Base-by-base conservation (phyloP, 1,140 invertebrate species). In the Trichomalopsis sarcophagae region DNA sequence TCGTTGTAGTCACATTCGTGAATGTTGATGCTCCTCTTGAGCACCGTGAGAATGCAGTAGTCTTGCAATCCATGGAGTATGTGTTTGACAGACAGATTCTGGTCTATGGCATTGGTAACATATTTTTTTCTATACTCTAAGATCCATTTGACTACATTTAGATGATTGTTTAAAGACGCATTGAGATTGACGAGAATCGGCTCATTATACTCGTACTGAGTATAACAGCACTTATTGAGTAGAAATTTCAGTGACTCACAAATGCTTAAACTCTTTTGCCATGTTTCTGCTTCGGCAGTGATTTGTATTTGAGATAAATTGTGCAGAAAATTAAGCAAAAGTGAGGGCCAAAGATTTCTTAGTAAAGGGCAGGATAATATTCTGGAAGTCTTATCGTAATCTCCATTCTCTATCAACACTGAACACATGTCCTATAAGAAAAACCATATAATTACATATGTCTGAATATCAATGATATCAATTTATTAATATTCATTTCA, bases 11-110 rank as follows among this genome's bases (percentile, higher is more conserved):
- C 47, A 50, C 87, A 88, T 50, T 91, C 88, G 13, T 92, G 88
- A 76, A 92, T 87, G 86, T 92, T 79, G 10, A 89, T 88, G 17
- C 85, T 88, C 14, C 86, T 87, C 79, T 90, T 91, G 23, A 92
- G 74, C 50, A 90, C 87, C 0, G 79, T 87, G 0, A 92, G 87
- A n/a, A 86, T 83, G 73, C 87, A 88, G 33, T 84, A 88, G 76
- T 89, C 85, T 86, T 89, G 85, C 6, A 92, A 62, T 55, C 87
- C 80, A 47, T 76, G 55, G 0, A 92, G 74, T 33, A 91, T 87
- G 11, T 80, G 79, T 21, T 89, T 91, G 21, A 90, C 81, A 5
- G 90, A 89, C 23, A 88, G 78, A 78, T 55, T 88, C 30, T 87
- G 40, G 81, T 88, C 79, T 0, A 33, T 9, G 30, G 14, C 44